A percentile compares a stretch with the other conserved stretches of the same genome.
Conservation (phyloP, 2,888 invertebrate species). For the Andrena bicolor region DNA sequence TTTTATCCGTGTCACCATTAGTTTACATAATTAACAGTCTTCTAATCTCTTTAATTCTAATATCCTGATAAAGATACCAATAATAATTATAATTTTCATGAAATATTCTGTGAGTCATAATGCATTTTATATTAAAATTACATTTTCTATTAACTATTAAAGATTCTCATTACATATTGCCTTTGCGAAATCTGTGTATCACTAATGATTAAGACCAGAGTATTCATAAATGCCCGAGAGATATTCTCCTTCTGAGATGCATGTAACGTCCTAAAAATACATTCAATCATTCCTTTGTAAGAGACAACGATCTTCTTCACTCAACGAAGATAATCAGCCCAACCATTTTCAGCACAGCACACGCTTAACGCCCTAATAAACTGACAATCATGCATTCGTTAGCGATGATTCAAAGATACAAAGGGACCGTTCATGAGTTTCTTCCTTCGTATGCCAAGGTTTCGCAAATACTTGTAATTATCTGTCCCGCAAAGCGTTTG, state of each 20-base stretch:
- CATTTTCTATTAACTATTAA: too few species aligned
- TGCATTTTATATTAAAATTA: too few species aligned
- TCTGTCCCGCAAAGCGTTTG: conserved; percentile 24
- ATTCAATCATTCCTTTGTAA: not conserved
- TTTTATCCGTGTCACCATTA: too few species aligned
- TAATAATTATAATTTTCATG: too few species aligned
- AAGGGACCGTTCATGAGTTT: conserved; percentile 42
- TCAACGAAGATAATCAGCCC: not conserved
- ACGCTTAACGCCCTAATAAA: not conserved
- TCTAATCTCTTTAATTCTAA: too few species aligned
- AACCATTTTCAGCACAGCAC: not conserved
- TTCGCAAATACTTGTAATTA: conserved; percentile 35
- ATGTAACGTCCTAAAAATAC: not conserved
- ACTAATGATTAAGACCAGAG: too few species aligned
- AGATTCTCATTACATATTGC: too few species aligned
- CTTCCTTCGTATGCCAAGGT: conserved; percentile 8
- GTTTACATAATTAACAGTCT: too few species aligned
- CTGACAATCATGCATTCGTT: conserved; percentile 28
- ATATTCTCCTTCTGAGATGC: not conserved
- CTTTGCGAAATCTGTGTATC: too few species aligned
- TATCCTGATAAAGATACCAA: too few species aligned
- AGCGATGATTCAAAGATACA: conserved; percentile 33
- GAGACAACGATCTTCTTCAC: not conserved
- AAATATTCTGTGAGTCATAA: too few species aligned
- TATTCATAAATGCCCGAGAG: too few species aligned